Conservation (phyloP, 2,113 vertebrate genomes). For the Dromiciops gliroides region DNA sequence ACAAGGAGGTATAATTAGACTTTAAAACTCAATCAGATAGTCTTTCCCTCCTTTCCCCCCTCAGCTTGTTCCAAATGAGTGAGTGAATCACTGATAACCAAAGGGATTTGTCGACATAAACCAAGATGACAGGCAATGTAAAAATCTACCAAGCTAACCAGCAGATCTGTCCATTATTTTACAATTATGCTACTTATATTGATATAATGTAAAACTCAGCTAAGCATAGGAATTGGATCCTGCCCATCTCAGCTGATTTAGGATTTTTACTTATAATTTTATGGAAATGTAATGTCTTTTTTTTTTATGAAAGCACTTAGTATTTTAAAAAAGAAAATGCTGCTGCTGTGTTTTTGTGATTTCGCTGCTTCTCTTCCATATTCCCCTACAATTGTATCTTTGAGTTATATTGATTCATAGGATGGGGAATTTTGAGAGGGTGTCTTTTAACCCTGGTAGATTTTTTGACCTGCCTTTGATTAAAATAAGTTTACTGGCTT, state of each 20-base stretch:
- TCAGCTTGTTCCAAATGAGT: background rate
- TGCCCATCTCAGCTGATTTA: background rate
- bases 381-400: background rate
- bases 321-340: background rate
- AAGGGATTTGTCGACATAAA: background rate
- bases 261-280: background rate
- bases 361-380: background rate
- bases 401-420: background rate
- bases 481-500: constrained; percentile 78
- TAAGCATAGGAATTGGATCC: background rate
- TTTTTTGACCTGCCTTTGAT: constrained; percentile 81
- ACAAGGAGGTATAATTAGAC: background rate
- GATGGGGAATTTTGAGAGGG: constrained; percentile 65
- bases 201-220: background rate
- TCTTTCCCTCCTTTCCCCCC: background rate
- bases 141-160: background rate
- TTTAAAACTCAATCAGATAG: background rate
- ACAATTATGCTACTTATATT: background rate
- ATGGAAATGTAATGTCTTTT: background rate
- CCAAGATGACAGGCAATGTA: background rate
- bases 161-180: background rate
- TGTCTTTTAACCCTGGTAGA: constrained; percentile 75
- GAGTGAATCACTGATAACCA: background rate
- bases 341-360: background rate
- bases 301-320: constrained; percentile 2